Percentiles rank a stretch among this genome's conserved stretches.
Evolutionary conservation across 1,140 invertebrate genomes (phyloP).

Genomic region (Chlorops oryzae): DNA sequence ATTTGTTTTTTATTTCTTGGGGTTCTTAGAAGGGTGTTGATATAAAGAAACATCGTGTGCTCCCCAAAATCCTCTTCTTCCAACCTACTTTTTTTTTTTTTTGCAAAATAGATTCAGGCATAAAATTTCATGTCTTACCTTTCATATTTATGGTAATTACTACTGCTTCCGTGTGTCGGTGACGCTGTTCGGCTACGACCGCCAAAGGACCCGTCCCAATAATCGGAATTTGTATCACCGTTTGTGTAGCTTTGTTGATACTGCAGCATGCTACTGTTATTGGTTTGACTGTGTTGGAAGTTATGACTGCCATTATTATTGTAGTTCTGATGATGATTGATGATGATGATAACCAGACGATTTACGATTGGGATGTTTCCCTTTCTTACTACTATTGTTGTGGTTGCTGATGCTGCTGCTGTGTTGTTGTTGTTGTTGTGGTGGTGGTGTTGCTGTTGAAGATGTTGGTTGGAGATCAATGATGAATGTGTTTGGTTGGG

Average conservation of each 20-base stretch:
- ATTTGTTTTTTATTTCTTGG: too few relatives aligned
- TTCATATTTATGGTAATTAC: conserved; percentile 20
- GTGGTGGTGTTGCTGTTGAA: conserved; percentile 15
- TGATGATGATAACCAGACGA: conserved; percentile 4
- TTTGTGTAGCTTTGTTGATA: not conserved
- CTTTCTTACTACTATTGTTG: conserved; percentile 13
- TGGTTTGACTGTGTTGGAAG: not conserved
- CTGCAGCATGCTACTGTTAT: not conserved
- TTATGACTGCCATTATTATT: conserved; percentile 7
- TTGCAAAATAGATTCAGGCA: not conserved
- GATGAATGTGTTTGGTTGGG: conserved; percentile 20
- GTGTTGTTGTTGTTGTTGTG: conserved; percentile 7
- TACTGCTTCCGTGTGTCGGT: conserved; percentile 15
- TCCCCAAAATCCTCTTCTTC: too few relatives aligned
- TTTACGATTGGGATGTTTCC: conserved; percentile 8
- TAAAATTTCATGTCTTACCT: conserved; percentile 20
- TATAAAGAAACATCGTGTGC: too few relatives aligned
- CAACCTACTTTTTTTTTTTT: not conserved
- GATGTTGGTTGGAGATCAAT: conserved; percentile 21
- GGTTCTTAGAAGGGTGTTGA: too few relatives aligned
- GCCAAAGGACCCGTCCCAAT: conserved; percentile 11
- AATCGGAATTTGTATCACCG: conserved; percentile 12
- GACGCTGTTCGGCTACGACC: conserved; percentile 23
- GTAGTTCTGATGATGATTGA: conserved; percentile 14
- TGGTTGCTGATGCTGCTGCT: not conserved